Evolutionary conservation across 2,113 vertebrate species (phyloP).

Genomic region (Meles meles): DNA sequence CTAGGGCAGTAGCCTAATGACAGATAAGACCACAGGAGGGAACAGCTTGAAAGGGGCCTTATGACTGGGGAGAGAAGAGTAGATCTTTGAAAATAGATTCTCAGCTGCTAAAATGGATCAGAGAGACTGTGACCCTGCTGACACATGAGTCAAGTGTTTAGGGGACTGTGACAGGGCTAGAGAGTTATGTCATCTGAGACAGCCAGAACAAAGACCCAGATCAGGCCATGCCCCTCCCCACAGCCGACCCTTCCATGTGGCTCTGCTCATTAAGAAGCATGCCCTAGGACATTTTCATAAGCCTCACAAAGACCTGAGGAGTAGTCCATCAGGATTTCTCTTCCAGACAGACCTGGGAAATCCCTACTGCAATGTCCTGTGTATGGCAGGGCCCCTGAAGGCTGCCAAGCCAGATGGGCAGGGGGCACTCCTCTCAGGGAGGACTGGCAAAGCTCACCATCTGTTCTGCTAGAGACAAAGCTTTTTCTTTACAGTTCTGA

Average conservation of each 20-base stretch:
- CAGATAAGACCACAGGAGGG: background rate
- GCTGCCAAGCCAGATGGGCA: background rate
- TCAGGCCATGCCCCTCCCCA: background rate
- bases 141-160: background rate
- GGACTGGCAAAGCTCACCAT: background rate
- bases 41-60: background rate
- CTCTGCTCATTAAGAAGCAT: background rate
- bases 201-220: background rate
- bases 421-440: background rate
- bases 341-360: background rate
- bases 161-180: background rate
- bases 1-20: background rate
- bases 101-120: background rate
- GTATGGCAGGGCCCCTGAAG: background rate
- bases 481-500: background rate
- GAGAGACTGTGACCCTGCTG: background rate
- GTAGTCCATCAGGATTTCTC: background rate
- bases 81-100: background rate
- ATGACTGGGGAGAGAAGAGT: background rate
- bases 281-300: background rate
- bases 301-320: background rate
- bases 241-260: background rate
- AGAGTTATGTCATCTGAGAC: background rate
- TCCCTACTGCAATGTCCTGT: background rate
- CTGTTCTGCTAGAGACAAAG: background rate